Evolutionary conservation across 2,888 invertebrate genomes (phyloP).

Genomic region (Scaptomyza flava): DNA sequence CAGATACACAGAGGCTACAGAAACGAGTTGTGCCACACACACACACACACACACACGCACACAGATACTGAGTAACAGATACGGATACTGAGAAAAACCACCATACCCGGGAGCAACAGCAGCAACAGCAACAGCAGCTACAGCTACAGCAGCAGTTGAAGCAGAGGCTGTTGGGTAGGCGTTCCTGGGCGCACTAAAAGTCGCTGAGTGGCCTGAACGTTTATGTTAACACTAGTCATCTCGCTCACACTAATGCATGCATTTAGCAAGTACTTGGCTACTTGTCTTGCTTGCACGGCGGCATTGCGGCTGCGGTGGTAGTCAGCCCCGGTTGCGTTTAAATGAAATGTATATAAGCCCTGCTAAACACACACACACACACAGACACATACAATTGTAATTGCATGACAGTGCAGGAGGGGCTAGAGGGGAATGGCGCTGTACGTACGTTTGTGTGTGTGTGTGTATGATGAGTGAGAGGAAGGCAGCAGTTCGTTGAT

Average conservation of each 20-base stretch:
- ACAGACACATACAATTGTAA: constrained; percentile 22
- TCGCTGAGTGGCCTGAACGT: constrained; percentile 76
- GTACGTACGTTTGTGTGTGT: constrained; percentile 23
- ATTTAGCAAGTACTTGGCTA: not conserved
- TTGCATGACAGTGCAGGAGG: constrained; percentile 8
- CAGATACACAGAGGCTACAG: constrained; percentile 28
- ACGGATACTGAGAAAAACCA: constrained; percentile 75
- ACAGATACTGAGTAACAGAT: constrained; percentile 54
- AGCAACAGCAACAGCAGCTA: not conserved
- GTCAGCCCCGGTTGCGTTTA: constrained; percentile 70
- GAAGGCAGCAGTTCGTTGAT: constrained; percentile 64
- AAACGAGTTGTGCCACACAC: constrained; percentile 49
- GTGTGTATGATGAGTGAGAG: constrained; percentile 44
- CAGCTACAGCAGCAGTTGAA: not conserved
- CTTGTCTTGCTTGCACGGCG: constrained; percentile 45
- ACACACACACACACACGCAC: constrained; percentile 35
- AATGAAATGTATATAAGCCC: constrained; percentile 79
- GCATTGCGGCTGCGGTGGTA: constrained; percentile 69
- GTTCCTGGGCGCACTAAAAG: constrained; percentile 51
- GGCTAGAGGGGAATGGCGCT: not conserved
- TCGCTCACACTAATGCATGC: constrained; percentile 28
- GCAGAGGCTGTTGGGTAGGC: constrained; percentile 63
- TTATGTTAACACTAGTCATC: constrained; percentile 34
- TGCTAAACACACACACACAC: constrained; percentile 36
- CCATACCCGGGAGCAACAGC: constrained; percentile 53